Evolutionary conservation across 2,888 invertebrate species (phyloP), one percentile per base, ranked within the genome.

Genomic region (Orthosia cruda): DNA sequence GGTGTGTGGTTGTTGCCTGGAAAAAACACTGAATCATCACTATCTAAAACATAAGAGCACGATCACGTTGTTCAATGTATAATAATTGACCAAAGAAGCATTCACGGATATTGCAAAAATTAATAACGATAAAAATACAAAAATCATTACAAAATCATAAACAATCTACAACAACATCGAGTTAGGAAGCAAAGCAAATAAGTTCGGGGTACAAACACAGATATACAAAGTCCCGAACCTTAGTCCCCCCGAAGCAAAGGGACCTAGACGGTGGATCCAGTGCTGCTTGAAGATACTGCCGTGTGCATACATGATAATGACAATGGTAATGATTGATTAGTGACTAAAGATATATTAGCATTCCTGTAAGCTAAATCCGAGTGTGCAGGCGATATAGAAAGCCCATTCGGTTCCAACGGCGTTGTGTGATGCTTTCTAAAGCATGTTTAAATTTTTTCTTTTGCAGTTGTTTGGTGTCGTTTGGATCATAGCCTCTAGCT

Each of bases 381-480:
- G 93, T 93, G 95, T 95, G 95, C 95, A 94, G 96, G 96, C 96
- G 95, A 94, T 91, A 96, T 95, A 95, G 88, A 92, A 95, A 95
- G 95, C 95, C 96, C 94, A 93, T 95, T 95, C 93, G 93, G 94
- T 92, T 94, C 92, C 93, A 93, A 92, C 93, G 91, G 91, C 93
- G 91, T 90, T 89, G 90, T 93, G 94, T 94, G 92, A 93, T 91
- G 94, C 93, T 94, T 92, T 95, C 94, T 97, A 97, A 96, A 97
- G 97, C 97, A 97, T 97, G 95, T 97, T 97, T 95, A 97, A 93
- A 94, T 97, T 97, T 94, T 97, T 97, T 96, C 97, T 94, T 97
- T 97, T 97, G 96, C 97, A 97, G 97, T 97, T 96, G 96, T 97
- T 97, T 95, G 97, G 97, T 95, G 97, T 97, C 87, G 96, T 97